Percentiles rank a stretch among this genome's conserved stretches.
phyloP scores from a whole-genome alignment of 2,113 vertebrate species.

The Scomber colias region DNA sequence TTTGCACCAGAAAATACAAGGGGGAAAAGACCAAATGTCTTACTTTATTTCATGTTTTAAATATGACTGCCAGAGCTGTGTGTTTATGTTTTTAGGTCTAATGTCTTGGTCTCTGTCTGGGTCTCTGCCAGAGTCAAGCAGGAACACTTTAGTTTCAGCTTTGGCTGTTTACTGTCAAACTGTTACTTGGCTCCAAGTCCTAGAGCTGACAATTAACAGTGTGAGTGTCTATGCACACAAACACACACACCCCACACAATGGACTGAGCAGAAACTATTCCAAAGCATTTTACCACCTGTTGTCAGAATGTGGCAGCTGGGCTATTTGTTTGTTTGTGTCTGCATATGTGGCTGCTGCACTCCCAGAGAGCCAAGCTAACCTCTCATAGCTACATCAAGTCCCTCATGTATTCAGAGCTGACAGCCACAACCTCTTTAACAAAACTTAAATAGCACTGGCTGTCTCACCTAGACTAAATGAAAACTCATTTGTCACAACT shows the following conservation, averaged over 20 bases:
- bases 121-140: constrained; percentile 30
- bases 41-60: constrained; percentile 16
- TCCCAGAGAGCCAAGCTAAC: not conserved
- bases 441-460: not conserved
- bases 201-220: constrained; percentile 42
- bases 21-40: not conserved
- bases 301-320: constrained; percentile 63
- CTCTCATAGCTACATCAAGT: not conserved
- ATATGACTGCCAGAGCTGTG: constrained; percentile 33
- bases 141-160: constrained; percentile 53
- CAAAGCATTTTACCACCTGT: constrained; percentile 67
- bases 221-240: not conserved
- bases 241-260: constrained; percentile 13
- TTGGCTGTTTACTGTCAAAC: constrained; percentile 65
- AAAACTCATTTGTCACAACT: no score
- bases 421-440: not conserved
- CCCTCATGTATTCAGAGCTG: not conserved
- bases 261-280: constrained; percentile 16
- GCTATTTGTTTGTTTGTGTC: constrained; percentile 57
- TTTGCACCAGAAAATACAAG: no score
- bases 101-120: constrained; percentile 48
- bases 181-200: constrained; percentile 37
- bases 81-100: constrained; percentile 33
- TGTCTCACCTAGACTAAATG: not conserved
- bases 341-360: constrained; percentile 4